Evolutionary conservation across 2,888 invertebrate species (phyloP).

Genomic region (Emmelina monodactyla): DNA sequence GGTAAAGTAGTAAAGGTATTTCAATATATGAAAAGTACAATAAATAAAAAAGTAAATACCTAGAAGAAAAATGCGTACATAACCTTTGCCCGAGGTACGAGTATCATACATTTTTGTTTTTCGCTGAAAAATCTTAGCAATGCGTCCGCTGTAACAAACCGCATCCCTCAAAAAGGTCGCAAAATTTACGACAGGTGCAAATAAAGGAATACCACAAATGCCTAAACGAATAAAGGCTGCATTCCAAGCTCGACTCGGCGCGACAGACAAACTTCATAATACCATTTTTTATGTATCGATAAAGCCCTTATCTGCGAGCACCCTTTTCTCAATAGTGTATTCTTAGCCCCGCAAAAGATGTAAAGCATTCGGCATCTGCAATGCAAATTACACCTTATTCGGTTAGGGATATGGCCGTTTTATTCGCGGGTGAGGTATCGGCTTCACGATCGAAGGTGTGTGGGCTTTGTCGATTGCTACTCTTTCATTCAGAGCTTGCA

Average conservation of each 20-base stretch:
- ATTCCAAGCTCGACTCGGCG: conserved; percentile 25
- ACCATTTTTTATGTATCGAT: conserved; percentile 58
- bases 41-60: too few species aligned
- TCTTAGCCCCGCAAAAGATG: conserved; percentile 36
- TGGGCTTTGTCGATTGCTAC: conserved; percentile 32
- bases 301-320: conserved; percentile 49
- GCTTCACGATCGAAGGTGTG: conserved; percentile 50
- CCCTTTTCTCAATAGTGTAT: conserved; percentile 52
- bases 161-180: conserved; percentile 21
- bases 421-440: conserved; percentile 26
- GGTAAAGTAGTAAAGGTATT: too few species aligned
- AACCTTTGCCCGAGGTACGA: too few species aligned
- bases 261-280: conserved; percentile 47
- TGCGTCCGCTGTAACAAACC: conserved; percentile 19
- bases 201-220: conserved; percentile 40
- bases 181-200: conserved; percentile 44
- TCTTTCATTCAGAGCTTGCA: conserved; percentile 41
- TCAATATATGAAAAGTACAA: too few species aligned
- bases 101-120: background rate
- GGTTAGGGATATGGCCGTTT: conserved; percentile 24
- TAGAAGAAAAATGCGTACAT: too few species aligned
- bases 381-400: conserved; percentile 28
- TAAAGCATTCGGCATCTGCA: conserved; percentile 22
- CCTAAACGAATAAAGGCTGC: conserved; percentile 29
- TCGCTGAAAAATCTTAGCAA: conserved; percentile 12